Evolutionary conservation across 2,797 vertebrate genomes (phyloP), one percentile per base, ranked within the genome.

Genomic region (Coreius guichenoti): DNA sequence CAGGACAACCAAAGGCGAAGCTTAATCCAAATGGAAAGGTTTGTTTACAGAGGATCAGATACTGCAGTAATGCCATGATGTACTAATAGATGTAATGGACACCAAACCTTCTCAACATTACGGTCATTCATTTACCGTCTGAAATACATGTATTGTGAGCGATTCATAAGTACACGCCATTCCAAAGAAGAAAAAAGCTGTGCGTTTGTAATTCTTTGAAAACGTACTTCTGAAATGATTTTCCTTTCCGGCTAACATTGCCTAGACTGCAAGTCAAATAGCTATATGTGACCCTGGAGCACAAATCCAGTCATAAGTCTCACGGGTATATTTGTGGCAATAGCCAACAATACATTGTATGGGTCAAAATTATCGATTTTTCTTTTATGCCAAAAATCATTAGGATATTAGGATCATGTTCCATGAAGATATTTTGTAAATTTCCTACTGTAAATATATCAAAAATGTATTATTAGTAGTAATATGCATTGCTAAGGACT

Each of bases 21-120:
- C 29, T 63, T 49, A 74, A 74, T 63, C 69, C 70, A 36, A 36
- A 65, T 47, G 23, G 72, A 65, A 74, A 47, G 26, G 4, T 51
- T 36, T 63, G 36, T 49, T 74, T 47, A 49, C 56, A 63, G 54
- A 14, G 43, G 70, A 83, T 83, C 13, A 75, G 29, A 47, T 31
- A n/a, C 51, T 61, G 69, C 36, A 31, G 12, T n/a, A 33, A 54
- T n/a, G 36, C 5, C 9, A 45, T 14, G 67, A 21, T 54, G 5
- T 70, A 51, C 49, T 17, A 21, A 19, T 29, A 33, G 14, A 82
- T 47, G 39, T 16, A 77, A 61, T 43, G 36, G n/a, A 8, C 8
- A 36, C 11, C 36, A 26, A 2, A 49, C 2, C 7, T 19, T 23
- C 47, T 54, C 19, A 51, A 47, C 19, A 81, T 12, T 76, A 14